Percentiles rank a stretch among this genome's conserved stretches.
Conservation (phyloP, 2,797 vertebrate genomes). For the Takifugu ocellatus region DNA sequence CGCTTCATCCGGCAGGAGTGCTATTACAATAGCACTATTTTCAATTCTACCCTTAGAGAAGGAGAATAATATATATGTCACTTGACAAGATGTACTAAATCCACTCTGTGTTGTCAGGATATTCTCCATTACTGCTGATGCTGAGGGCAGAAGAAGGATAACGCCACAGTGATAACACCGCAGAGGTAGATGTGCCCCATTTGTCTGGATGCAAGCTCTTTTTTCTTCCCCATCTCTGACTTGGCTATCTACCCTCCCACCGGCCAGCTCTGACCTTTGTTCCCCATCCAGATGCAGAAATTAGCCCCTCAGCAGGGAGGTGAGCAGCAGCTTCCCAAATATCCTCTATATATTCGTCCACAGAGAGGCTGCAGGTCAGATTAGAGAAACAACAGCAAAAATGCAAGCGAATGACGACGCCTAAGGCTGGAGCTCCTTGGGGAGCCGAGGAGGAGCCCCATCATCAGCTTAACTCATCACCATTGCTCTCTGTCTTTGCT, state of each 20-base stretch:
- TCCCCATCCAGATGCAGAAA: constrained; percentile 67
- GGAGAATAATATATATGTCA: constrained; percentile 64
- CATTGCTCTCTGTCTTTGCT: constrained; percentile 38
- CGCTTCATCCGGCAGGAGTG: constrained; percentile 60
- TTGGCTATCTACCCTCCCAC: constrained; percentile 59
- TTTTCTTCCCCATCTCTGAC: constrained; percentile 17
- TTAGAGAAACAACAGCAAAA: constrained; percentile 64
- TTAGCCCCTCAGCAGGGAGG: constrained; percentile 67
- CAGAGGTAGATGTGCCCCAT: constrained; percentile 53
- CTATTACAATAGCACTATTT: constrained; percentile 65
- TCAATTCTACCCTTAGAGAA: constrained; percentile 65
- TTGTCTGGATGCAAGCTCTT: constrained; percentile 56
- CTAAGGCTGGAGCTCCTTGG: constrained; percentile 57
- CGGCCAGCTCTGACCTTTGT: constrained; percentile 57
- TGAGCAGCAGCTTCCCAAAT: constrained; percentile 56
- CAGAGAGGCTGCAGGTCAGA: constrained; percentile 59
- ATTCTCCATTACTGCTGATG: constrained; percentile 49
- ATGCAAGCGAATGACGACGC: constrained; percentile 57
- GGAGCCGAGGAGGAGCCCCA: constrained; percentile 44
- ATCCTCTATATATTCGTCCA: constrained; percentile 41
- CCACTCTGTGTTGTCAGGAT: constrained; percentile 47
- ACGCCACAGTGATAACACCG: constrained; percentile 43
- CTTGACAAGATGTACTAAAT: constrained; percentile 57
- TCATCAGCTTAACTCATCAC: constrained; percentile 62
- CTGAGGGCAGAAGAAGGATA: constrained; percentile 57